Conservation (phyloP, 2,797 vertebrate species). For the Lithobates pipiens region DNA sequence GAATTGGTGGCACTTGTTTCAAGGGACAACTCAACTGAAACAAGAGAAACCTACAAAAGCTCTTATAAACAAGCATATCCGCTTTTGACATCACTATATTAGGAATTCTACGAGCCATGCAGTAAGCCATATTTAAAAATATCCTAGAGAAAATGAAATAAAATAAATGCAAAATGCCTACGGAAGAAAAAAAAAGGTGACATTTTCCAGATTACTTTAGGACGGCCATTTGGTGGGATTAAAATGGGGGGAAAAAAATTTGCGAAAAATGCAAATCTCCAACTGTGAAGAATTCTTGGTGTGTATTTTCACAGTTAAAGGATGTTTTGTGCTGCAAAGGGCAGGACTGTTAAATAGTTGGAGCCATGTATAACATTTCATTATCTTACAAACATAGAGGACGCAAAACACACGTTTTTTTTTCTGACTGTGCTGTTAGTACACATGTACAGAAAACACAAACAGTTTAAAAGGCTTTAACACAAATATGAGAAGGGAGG, state of each 20-base stretch:
- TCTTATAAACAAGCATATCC: too few species aligned
- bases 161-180: constrained; percentile 43
- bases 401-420: constrained; percentile 67
- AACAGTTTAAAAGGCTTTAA: constrained; percentile 73
- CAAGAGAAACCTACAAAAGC: too few species aligned
- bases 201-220: neutral
- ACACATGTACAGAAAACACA: constrained; percentile 75
- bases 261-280: constrained; percentile 50
- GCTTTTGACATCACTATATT: too few species aligned
- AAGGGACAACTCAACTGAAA: too few species aligned
- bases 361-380: constrained; percentile 66
- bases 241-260: neutral
- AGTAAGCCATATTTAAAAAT: constrained; percentile 7
- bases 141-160: neutral
- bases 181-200: constrained; percentile 33
- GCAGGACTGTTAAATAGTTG: constrained; percentile 16
- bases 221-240: constrained; percentile 19
- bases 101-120: neutral
- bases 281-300: constrained; percentile 30
- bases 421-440: constrained; percentile 67
- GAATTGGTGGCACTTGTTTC: too few species aligned
- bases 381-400: constrained; percentile 72
- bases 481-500: constrained; percentile 73
- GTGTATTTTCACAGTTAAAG: constrained; percentile 60
- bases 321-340: constrained; percentile 40